These are phyloP conservation scores for Gorsachius goisagi DNA, from an alignment of 2,113 vertebrate species.

Conservation along the genomic window DNA sequence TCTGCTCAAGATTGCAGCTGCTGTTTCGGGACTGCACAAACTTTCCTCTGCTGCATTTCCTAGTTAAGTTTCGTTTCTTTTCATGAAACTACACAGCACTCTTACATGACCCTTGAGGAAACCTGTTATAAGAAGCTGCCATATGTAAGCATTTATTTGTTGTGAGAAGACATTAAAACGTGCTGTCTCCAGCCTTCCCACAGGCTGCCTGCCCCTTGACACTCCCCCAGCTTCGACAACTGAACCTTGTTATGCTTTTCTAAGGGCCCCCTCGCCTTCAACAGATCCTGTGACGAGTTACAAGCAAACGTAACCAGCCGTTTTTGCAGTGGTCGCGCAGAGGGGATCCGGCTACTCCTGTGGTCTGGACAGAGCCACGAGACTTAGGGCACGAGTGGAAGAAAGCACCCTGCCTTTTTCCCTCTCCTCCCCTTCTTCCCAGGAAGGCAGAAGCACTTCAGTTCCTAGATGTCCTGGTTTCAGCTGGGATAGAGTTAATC, in stretches of 20 bases:
- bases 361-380: fast-evolving
- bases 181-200: too few species aligned
- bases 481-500: too few species aligned
- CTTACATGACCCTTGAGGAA: neutral
- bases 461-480: too few species aligned
- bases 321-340: fast-evolving
- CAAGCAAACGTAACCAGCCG: fast-evolving
- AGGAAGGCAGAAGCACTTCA: too few species aligned
- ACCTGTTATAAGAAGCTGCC: neutral
- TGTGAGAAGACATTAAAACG: neutral
- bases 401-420: neutral
- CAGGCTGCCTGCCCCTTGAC: too few species aligned
- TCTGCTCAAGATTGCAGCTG: neutral
- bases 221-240: neutral
- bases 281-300: neutral
- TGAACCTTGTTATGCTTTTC: neutral
- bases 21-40: neutral
- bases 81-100: neutral
- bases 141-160: neutral
- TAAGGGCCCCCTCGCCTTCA: neutral
- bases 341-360: fast-evolving
- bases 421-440: neutral
- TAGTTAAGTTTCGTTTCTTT: neutral
- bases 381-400: fast-evolving
- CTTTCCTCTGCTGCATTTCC: neutral